Evolutionary conservation across 2,797 vertebrate species (phyloP), one percentile per base, ranked within the genome.

Genomic region (Cryptoblepharus egeriae): DNA sequence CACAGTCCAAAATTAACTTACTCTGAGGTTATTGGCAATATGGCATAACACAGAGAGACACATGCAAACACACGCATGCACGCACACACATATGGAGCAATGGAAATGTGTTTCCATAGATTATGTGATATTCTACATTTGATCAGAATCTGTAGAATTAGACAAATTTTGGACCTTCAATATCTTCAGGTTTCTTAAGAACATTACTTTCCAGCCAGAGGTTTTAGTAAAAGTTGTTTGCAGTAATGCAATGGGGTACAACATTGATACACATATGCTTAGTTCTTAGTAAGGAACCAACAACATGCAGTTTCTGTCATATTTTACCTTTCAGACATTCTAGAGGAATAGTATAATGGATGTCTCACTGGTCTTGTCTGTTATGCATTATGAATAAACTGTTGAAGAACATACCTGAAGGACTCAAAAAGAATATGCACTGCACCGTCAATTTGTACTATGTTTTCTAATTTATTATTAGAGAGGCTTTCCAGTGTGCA

Each of bases 1-100:
- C 81, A 65, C 71, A 79, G 35, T 42, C 84, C 77, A 74, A 75
- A 81, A 87, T 80, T 84, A 84, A 84, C 55, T 1, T 2, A 0
- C 35, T 83, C 42, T 74, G 13, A 71, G 85, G 79, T n/a, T 89
- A 28, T 1, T 75, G 72, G 82, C 86, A 85, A 0, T 78, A 0
- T 73, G 61, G 52, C 49, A 67, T 79, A 9, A 49, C 8, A 10
- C 45, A 49, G 4, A 49, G 8, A 49, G 45, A 13, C 45, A 49
- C 45, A 49, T 7, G 9, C 45, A 49, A 2, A 13, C 45, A 49
- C 8, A 49, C 45, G 12, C 12, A 49, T 9, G 45, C 2, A 49
- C 42, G 5, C 11, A 45, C 5, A 11, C 5, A 45, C 42, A 45
- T 45, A 45, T n/a, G n/a, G n/a, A n/a, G n/a, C n/a, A 5, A 12